These are phyloP conservation scores for Sebastes miniatus DNA, from an alignment of 2,797 vertebrate genomes.

Conservation along the genomic window DNA sequence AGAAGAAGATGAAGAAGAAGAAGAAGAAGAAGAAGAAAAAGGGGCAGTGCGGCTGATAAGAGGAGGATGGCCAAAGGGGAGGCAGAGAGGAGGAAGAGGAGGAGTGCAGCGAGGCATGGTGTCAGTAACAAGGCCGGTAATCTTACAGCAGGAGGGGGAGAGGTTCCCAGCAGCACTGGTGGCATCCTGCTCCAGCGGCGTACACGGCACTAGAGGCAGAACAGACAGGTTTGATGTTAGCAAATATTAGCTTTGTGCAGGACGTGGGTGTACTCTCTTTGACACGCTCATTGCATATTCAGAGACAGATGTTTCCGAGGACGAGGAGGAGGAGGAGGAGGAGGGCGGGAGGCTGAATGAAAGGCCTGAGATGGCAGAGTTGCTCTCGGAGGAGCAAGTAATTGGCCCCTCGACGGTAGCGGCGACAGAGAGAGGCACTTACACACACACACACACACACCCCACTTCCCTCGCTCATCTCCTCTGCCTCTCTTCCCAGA, in stretches of 20 bases:
- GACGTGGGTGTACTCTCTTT: slow-evolving; percentile 67
- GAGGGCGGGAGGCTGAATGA: slow-evolving; percentile 66
- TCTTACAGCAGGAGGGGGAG: slow-evolving; percentile 61
- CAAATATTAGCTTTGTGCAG: slow-evolving; percentile 83
- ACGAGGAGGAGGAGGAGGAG: slow-evolving; percentile 44
- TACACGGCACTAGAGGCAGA: slow-evolving; percentile 58
- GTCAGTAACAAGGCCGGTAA: slow-evolving; percentile 73
- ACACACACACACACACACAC: slow-evolving; percentile 45
- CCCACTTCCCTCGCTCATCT: slow-evolving; percentile 46
- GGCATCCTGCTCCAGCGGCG: slow-evolving; percentile 55
- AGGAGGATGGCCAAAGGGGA: slow-evolving; percentile 28
- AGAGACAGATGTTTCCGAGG: slow-evolving; percentile 83
- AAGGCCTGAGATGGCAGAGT: slow-evolving; percentile 75
- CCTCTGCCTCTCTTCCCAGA: slow-evolving; percentile 78
- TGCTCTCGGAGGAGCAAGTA: slow-evolving; percentile 85
- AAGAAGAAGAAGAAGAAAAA: slow-evolving; percentile 8
- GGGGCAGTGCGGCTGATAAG: slow-evolving; percentile 39
- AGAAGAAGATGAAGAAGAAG: slow-evolving; percentile 4
- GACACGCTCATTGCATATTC: slow-evolving; percentile 86
- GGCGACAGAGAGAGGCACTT: slow-evolving; percentile 73
- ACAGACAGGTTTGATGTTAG: slow-evolving; percentile 80
- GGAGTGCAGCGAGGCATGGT: slow-evolving; percentile 57
- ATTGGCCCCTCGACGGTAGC: slow-evolving; percentile 86
- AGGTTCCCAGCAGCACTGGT: slow-evolving; percentile 52
- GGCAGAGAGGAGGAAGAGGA: slow-evolving; percentile 20